Base-by-base conservation (phyloP, 2,888 invertebrate genomes). In the Pseudanteris insignis region DNA sequence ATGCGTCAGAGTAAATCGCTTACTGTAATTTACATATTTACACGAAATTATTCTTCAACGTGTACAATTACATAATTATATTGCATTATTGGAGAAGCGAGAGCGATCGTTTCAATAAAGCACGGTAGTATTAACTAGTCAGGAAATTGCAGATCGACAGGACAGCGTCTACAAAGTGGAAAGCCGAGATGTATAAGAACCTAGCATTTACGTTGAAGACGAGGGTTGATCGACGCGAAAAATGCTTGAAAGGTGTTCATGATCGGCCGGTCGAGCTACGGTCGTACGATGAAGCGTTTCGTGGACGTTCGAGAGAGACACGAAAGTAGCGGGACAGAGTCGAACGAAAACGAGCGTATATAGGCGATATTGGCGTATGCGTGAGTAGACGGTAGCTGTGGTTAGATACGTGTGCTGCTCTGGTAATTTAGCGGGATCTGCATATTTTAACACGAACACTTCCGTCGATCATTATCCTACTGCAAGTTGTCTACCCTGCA, bases 401-500 rank as follows among this genome's bases (percentile, higher is more conserved):
- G 63, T 61, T 61, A 62, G 65, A 65, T 67, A 65, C 65, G 66
- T 73, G 70, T 71, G 74, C 70, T 70, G 70, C 70, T 72, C 71
- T 64, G 72, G 76, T 74, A 77, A 77, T 77, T 77, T 72, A 73
- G 66, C 72, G 58, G 74, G 75, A 77, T 77, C 77, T 78, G 78
- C 78, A 78, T 78, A 78, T 78, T 78, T 78, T 78, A 77, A 71
- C 78, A 75, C 78, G 78, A 76, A 75, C 76, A 74, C 78, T 78
- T 78, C 77, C 78, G 77, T 67, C 76, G 78, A 78, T 78, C 74
- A 75, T 78, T 78, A 78, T 78, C 77, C 74, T 68, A 41, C 40
- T 57, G 60, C 57, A 48, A 55, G 53, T 54, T 53, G 60, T 57
- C 63, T 73, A 71, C 66, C 67, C 67, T 66, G 67, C 64, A 57